These are phyloP conservation scores for Drosophila colorata DNA, from an alignment of 2,888 invertebrate genomes.

Conservation along the genomic window DNA sequence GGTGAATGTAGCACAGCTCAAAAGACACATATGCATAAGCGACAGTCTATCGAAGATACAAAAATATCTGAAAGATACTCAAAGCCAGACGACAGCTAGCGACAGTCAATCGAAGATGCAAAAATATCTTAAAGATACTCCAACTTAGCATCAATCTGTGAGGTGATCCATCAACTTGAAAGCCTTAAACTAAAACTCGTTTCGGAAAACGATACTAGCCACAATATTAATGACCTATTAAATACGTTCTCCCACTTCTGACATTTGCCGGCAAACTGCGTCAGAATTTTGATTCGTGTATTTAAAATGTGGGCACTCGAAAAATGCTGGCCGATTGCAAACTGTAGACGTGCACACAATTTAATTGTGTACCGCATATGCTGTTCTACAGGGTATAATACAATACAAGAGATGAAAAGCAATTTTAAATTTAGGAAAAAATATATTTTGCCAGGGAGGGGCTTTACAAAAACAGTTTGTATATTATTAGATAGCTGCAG, in stretches of 20 bases:
- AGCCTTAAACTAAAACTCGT: slow-evolving; percentile 40
- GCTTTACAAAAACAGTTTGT: too few relatives aligned
- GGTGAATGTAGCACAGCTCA: slow-evolving; percentile 38
- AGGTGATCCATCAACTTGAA: slow-evolving; percentile 39
- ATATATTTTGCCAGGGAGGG: neutral
- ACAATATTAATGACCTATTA: slow-evolving; percentile 54
- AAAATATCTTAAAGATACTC: slow-evolving; percentile 8
- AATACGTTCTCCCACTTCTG: slow-evolving; percentile 24
- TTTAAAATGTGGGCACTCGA: slow-evolving; percentile 20
- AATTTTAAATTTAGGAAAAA: neutral
- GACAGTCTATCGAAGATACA: slow-evolving; percentile 18
- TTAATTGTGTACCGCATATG: neutral
- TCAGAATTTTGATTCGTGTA: slow-evolving; percentile 8
- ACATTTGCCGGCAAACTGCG: slow-evolving; percentile 25
- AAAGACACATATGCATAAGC: slow-evolving; percentile 14
- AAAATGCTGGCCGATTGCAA: slow-evolving; percentile 39
- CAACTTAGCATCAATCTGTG: neutral
- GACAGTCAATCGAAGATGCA: slow-evolving; percentile 18
- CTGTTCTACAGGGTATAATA: neutral
- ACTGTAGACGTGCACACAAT: slow-evolving; percentile 30
- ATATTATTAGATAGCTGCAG: too few relatives aligned
- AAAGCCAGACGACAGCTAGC: too few relatives aligned
- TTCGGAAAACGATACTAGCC: slow-evolving; percentile 36
- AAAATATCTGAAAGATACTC: slow-evolving; percentile 8
- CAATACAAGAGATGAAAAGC: neutral